Evolutionary conservation across 1,140 invertebrate genomes (phyloP).

Genomic region (Lepeophtheirus salmonis): DNA sequence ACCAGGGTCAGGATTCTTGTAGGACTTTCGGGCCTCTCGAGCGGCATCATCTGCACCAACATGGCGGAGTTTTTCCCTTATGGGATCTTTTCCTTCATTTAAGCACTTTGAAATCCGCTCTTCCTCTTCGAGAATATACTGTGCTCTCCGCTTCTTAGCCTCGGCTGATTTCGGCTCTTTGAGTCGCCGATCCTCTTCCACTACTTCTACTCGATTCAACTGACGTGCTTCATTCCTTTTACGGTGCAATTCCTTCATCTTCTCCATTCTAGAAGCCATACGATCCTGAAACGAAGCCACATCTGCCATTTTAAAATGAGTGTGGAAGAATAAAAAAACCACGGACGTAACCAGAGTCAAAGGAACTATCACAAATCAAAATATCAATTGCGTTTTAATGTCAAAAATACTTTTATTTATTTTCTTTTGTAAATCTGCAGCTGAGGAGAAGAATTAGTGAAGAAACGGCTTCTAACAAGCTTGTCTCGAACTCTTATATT

Average conservation of each 20-base stretch:
- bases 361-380: too few relatives aligned
- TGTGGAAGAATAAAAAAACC: too few relatives aligned
- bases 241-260: constrained; percentile 3
- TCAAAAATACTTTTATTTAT: too few relatives aligned
- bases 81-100: constrained; percentile 63
- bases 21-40: constrained; percentile 35
- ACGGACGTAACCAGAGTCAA: too few relatives aligned
- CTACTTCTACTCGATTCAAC: constrained; percentile 85
- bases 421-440: too few relatives aligned
- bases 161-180: constrained; percentile 86
- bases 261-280: not conserved
- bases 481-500: too few relatives aligned
- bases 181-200: constrained; percentile 80
- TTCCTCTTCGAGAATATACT: constrained; percentile 81
- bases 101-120: constrained; percentile 45
- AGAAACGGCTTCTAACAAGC: too few relatives aligned
- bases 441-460: too few relatives aligned
- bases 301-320: not conserved
- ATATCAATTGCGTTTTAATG: too few relatives aligned
- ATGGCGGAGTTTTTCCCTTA: constrained; percentile 65
- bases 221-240: constrained; percentile 27
- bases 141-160: constrained; percentile 64
- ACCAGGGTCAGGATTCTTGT: constrained; percentile 16
- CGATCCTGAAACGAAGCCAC: not conserved
- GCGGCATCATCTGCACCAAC: constrained; percentile 70